These are phyloP conservation scores for Cyanoramphus novaezelandiae DNA, from an alignment of 2,113 vertebrate species.

Conservation along the genomic window DNA sequence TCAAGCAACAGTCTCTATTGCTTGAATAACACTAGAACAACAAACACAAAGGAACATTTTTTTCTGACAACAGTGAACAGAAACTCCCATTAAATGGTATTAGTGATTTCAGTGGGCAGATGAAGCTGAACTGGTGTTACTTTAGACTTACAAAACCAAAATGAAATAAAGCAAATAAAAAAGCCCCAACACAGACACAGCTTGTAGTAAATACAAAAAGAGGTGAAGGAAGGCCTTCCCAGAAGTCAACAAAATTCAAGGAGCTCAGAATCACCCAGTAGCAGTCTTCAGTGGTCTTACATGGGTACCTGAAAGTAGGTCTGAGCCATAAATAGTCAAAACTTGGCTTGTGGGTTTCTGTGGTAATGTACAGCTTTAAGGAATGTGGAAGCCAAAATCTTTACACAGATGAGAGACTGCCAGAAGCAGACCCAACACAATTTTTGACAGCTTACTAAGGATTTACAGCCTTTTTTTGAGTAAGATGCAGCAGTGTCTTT, in stretches of 20 bases:
- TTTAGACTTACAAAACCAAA: background rate
- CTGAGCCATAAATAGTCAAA: background rate
- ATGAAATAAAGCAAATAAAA: background rate
- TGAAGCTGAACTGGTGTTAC: background rate
- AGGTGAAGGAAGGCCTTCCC: background rate
- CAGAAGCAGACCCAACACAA: background rate
- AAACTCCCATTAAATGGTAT: background rate
- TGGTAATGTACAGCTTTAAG: background rate
- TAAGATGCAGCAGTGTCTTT: background rate
- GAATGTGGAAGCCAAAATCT: background rate
- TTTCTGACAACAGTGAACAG: background rate
- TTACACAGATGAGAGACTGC: background rate
- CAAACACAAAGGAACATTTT: background rate
- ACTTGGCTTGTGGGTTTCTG: background rate
- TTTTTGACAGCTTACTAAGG: background rate
- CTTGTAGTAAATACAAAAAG: background rate
- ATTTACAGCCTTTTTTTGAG: background rate
- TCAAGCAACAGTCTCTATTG: background rate
- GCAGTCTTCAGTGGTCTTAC: background rate
- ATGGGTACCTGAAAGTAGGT: background rate
- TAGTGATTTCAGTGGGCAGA: background rate
- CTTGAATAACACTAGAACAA: background rate
- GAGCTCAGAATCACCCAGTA: background rate
- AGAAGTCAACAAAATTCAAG: background rate
- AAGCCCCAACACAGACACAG: fast-evolving